Percentiles rank a stretch among this genome's conserved stretches.
phyloP scores from a whole-genome alignment of 2,888 invertebrate species.

The Argynnis bischoffii region DNA sequence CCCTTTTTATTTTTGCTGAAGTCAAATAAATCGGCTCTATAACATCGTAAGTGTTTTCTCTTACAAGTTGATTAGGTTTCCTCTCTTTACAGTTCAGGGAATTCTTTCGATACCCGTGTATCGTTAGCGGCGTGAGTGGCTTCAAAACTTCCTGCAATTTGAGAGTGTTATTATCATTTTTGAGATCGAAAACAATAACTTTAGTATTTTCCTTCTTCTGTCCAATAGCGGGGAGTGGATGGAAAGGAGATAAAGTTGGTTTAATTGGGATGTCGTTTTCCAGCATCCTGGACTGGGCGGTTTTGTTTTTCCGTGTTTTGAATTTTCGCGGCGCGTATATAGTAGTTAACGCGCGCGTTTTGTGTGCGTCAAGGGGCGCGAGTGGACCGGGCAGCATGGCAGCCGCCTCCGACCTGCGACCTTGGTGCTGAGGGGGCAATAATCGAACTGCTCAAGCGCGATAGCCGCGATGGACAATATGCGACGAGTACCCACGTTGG shows the following conservation, averaged over 20 bases:
- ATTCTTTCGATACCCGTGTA: conserved; percentile 60
- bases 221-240: conserved; percentile 76
- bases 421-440: conserved; percentile 58
- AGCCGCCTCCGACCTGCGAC: conserved; percentile 66
- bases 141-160: conserved; percentile 69
- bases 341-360: conserved; percentile 72
- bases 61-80: conserved; percentile 64
- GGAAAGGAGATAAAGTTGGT: conserved; percentile 69
- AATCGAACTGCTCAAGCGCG: conserved; percentile 50
- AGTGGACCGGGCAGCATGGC: conserved; percentile 72
- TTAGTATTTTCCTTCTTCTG: conserved; percentile 67
- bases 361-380: conserved; percentile 67
- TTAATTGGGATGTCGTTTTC: conserved; percentile 67
- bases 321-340: conserved; percentile 75
- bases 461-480: conserved; percentile 39
- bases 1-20: conserved; percentile 49
- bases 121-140: conserved; percentile 66
- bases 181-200: conserved; percentile 69
- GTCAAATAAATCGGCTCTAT: conserved; percentile 68
- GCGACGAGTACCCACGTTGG: conserved; percentile 37
- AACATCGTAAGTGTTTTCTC: conserved; percentile 77
- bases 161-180: conserved; percentile 50
- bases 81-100: conserved; percentile 49
- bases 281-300: conserved; percentile 72
- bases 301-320: conserved; percentile 65